Percentiles rank a stretch among this genome's conserved stretches.
phyloP scores from a whole-genome alignment of 1,140 invertebrate species.

The Colletes gigas region DNA sequence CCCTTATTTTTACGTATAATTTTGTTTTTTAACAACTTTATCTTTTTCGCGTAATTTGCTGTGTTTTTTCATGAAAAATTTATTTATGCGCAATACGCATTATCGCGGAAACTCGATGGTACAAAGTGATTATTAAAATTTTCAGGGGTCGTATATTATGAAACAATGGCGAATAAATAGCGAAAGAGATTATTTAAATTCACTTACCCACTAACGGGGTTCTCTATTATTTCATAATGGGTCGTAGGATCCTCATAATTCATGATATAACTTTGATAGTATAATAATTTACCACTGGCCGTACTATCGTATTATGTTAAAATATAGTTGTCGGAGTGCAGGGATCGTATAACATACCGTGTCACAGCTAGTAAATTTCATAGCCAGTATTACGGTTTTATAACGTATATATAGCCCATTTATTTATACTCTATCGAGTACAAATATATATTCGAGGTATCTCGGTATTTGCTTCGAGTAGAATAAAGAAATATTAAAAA shows the following conservation, averaged over 20 bases:
- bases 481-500: too few relatives aligned
- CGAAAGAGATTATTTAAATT: background rate
- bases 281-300: constrained; percentile 7
- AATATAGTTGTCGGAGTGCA: background rate
- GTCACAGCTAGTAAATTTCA: too few relatives aligned
- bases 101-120: too few relatives aligned
- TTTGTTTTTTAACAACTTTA: too few relatives aligned
- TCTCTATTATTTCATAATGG: constrained; percentile 4
- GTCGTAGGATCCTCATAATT: constrained; percentile 4
- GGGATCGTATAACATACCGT: background rate
- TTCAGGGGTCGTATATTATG: background rate
- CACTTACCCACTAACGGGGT: background rate
- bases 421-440: background rate
- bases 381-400: too few relatives aligned
- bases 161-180: background rate
- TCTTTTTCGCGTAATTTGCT: too few relatives aligned
- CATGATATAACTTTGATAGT: constrained; percentile 4
- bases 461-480: too few relatives aligned
- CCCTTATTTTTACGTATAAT: too few relatives aligned
- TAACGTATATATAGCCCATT: background rate
- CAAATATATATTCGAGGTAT: too few relatives aligned
- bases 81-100: too few relatives aligned
- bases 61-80: too few relatives aligned
- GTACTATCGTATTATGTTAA: constrained; percentile 7
- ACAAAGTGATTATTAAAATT: background rate